Conservation (phyloP, 2,113 vertebrate species). For the Sturnira hondurensis region DNA sequence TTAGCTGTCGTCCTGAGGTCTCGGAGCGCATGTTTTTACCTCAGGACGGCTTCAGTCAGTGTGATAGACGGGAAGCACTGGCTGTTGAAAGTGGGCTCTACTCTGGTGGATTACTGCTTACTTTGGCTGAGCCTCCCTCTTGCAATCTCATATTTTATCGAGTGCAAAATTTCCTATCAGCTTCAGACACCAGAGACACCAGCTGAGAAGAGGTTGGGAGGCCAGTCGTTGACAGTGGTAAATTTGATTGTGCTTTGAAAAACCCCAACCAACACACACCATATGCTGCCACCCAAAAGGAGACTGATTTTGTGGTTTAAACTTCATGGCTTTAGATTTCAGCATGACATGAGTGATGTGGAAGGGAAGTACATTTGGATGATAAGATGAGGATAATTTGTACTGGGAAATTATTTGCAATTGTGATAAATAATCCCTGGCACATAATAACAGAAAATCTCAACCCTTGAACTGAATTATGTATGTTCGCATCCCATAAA, state of each 20-base stretch:
- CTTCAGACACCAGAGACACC: conserved; percentile 66
- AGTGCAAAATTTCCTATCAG: conserved; percentile 63
- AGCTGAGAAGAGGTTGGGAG: conserved; percentile 28
- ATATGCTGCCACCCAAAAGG: conserved; percentile 42
- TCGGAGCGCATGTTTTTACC: conserved; percentile 9
- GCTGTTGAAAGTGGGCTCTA: conserved; percentile 66
- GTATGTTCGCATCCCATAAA: conserved; percentile 66
- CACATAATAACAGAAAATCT: conserved; percentile 68
- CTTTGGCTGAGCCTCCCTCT: conserved; percentile 58
- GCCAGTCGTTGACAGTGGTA: conserved; percentile 51
- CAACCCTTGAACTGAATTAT: conserved; percentile 61
- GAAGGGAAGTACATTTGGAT: conserved; percentile 52
- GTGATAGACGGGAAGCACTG: conserved; percentile 11
- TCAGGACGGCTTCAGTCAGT: conserved; percentile 72
- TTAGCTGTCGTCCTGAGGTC: not conserved
- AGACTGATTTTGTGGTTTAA: conserved; percentile 46
- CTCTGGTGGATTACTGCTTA: conserved; percentile 48
- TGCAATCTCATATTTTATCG: conserved; percentile 44
- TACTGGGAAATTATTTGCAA: conserved; percentile 66
- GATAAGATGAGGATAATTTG: conserved; percentile 69
- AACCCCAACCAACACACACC: conserved; percentile 44
- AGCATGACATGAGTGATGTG: conserved; percentile 32
- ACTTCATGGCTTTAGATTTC: conserved; percentile 23
- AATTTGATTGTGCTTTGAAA: conserved; percentile 44
- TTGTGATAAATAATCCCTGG: conserved; percentile 74